Conservation (phyloP, 2,113 vertebrate genomes). For the Eubucco bourcierii region DNA sequence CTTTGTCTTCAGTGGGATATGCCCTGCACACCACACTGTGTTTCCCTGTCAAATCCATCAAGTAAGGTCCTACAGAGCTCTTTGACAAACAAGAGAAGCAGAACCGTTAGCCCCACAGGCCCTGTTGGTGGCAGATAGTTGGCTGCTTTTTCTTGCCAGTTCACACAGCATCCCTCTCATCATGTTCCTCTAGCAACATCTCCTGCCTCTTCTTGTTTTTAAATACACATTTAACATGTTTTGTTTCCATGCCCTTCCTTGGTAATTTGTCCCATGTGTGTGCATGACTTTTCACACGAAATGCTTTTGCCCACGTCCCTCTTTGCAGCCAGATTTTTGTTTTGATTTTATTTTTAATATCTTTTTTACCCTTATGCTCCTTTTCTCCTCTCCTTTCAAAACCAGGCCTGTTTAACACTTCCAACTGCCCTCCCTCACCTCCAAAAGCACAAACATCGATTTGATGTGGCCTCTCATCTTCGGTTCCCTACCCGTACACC, state of each 20-base stretch:
- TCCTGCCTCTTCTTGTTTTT: background rate
- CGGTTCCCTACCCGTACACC: background rate
- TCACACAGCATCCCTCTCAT: background rate
- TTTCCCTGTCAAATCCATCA: background rate
- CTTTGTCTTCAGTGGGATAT: fast-evolving
- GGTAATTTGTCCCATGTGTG: slow-evolving; percentile 43
- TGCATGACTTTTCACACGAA: slow-evolving; percentile 8
- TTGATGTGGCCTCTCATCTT: background rate
- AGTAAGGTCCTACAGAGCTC: background rate
- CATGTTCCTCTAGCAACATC: background rate
- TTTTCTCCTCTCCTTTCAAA: background rate
- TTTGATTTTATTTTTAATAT: slow-evolving; percentile 29
- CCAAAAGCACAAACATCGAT: background rate
- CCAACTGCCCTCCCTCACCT: background rate
- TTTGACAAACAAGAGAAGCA: background rate
- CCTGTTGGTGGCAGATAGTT: background rate
- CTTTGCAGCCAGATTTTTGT: background rate
- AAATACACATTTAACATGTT: slow-evolving; percentile 7
- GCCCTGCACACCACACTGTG: fast-evolving
- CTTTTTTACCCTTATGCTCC: background rate
- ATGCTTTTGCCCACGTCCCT: background rate
- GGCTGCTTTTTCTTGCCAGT: background rate
- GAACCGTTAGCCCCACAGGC: fast-evolving
- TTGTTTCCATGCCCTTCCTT: slow-evolving; percentile 25
- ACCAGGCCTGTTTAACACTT: background rate